Percentiles rank a stretch among this genome's conserved stretches.
These are phyloP conservation scores for Pseudomugil gertrudae DNA, from an alignment of 2,797 vertebrate genomes.

Conservation along the genomic window DNA sequence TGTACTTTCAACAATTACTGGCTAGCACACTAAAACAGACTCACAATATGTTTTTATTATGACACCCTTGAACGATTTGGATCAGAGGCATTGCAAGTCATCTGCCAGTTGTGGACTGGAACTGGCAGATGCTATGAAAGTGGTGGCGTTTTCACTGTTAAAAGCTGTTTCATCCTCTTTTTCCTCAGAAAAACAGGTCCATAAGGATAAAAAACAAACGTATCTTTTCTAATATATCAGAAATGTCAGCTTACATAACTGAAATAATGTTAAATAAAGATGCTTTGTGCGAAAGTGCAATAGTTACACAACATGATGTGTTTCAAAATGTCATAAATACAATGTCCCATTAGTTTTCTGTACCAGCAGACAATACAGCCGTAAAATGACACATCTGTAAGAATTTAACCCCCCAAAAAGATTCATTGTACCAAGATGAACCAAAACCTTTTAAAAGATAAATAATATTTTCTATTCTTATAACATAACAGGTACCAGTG, in stretches of 20 bases:
- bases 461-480: neutral
- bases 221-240: slow-evolving; percentile 37
- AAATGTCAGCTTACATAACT: slow-evolving; percentile 26
- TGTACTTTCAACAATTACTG: slow-evolving; percentile 48
- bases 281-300: slow-evolving; percentile 55
- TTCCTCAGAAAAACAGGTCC: slow-evolving; percentile 13
- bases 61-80: slow-evolving; percentile 29
- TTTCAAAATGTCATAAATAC: slow-evolving; percentile 50
- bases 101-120: slow-evolving; percentile 31
- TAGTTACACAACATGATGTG: slow-evolving; percentile 37
- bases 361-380: slow-evolving; percentile 52
- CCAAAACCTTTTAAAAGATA: slow-evolving; percentile 28
- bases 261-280: slow-evolving; percentile 50
- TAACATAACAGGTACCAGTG: slow-evolving; percentile 1
- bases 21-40: slow-evolving; percentile 32
- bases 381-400: slow-evolving; percentile 22
- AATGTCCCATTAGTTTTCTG: slow-evolving; percentile 53
- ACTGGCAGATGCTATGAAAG: slow-evolving; percentile 23
- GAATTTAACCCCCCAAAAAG: slow-evolving; percentile 23
- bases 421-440: slow-evolving; percentile 52
- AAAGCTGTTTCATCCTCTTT: slow-evolving; percentile 27
- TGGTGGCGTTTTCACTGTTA: slow-evolving; percentile 30
- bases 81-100: slow-evolving; percentile 36
- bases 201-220: slow-evolving; percentile 1
- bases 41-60: slow-evolving; percentile 33